Evolutionary conservation across 53 echinoderm and acorn worm species (phyloP).

Genomic region (Paracentrotus lividus): DNA sequence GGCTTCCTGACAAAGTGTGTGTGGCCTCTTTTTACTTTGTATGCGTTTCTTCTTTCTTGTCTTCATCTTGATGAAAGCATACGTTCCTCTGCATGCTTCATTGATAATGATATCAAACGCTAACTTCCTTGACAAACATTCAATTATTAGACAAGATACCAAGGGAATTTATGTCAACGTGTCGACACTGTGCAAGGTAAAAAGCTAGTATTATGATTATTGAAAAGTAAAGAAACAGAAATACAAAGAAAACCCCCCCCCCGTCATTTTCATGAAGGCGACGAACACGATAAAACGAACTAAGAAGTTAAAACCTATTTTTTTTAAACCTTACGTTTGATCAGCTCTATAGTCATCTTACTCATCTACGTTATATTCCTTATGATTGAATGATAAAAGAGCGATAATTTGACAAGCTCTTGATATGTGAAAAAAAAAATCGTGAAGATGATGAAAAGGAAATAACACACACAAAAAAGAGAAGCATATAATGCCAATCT

Average conservation of each 20-base stretch:
- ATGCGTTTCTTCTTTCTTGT: constrained; percentile 22
- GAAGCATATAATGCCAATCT: too few relatives aligned
- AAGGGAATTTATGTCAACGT: constrained; percentile 59
- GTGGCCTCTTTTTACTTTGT: constrained; percentile 1
- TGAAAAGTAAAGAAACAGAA: background rate
- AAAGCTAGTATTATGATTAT: too few relatives aligned
- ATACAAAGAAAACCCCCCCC: too few relatives aligned
- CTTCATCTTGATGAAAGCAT: background rate
- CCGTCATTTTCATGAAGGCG: background rate
- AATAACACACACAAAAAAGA: too few relatives aligned
- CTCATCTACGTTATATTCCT: too few relatives aligned
- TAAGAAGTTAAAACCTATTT: background rate
- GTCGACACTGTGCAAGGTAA: background rate
- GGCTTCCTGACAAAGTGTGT: constrained; percentile 48
- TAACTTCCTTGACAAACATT: constrained; percentile 41
- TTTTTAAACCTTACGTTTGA: background rate
- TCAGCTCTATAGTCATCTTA: background rate
- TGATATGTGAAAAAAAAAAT: background rate
- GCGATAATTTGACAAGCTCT: background rate
- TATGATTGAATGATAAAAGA: too few relatives aligned
- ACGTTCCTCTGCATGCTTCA: constrained; percentile 48
- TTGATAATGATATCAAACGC: constrained; percentile 58
- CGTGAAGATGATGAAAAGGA: background rate
- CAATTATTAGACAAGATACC: constrained; percentile 36
- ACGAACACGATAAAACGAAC: background rate